A percentile compares a stretch with the other conserved stretches of the same genome.
These are phyloP conservation scores for Tringa solitaria DNA, from an alignment of 2,113 vertebrate genomes.

Conservation along the genomic window DNA sequence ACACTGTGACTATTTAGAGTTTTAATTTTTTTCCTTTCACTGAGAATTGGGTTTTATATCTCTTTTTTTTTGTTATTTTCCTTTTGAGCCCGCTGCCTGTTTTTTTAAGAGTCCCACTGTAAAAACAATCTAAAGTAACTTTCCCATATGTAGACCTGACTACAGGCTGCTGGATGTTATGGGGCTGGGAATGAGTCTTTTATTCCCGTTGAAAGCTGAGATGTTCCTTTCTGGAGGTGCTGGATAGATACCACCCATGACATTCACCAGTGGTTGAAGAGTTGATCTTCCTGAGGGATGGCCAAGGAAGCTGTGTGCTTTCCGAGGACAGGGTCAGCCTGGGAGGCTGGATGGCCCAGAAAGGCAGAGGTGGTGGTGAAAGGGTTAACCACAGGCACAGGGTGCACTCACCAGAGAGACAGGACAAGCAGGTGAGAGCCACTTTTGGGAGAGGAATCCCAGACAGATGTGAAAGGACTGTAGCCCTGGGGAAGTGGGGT, in stretches of 20 bases:
- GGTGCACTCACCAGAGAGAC: background rate
- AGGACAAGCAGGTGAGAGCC: fast-evolving
- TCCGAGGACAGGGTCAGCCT: background rate
- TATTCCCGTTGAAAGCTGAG: background rate
- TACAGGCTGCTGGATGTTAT: background rate
- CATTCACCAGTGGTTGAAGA: background rate
- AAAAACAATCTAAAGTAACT: background rate
- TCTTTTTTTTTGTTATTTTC: background rate
- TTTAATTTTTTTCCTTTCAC: background rate
- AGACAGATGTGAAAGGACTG: background rate
- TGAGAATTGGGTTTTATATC: background rate
- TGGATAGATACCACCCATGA: background rate
- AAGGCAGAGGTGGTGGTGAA: background rate
- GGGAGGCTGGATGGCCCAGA: background rate
- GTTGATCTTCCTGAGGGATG: background rate
- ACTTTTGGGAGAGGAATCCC: background rate
- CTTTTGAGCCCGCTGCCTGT: background rate
- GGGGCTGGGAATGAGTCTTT: background rate
- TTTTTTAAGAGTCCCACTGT: background rate
- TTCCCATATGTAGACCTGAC: background rate
- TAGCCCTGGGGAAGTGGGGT: background rate
- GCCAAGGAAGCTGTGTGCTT: background rate
- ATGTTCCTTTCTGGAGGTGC: background rate
- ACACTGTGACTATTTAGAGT: background rate
- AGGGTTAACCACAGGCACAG: background rate